These are phyloP conservation scores for Acromyrmex echinatior DNA, from an alignment of 1,140 invertebrate species.

Conservation along the genomic window DNA sequence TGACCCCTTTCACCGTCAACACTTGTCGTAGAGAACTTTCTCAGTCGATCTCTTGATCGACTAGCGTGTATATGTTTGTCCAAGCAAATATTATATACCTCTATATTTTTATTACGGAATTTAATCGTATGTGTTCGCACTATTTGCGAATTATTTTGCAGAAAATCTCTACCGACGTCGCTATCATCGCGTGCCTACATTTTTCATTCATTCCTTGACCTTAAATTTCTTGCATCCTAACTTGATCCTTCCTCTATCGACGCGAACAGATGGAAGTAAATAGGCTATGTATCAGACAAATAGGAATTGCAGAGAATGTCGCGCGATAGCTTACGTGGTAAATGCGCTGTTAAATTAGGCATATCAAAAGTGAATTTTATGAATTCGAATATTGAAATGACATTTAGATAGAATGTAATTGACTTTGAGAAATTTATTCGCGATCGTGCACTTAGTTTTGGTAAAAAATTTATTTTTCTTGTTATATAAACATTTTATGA, in stretches of 20 bases:
- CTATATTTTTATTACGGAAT: conserved; percentile 15
- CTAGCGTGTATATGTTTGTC: not conserved
- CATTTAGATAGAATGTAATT: not conserved
- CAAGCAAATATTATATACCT: not conserved
- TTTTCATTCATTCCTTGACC: conserved; percentile 6
- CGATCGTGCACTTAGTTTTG: not conserved
- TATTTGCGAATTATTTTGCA: not conserved
- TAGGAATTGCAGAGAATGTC: not conserved
- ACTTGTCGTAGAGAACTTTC: not conserved
- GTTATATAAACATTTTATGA: not conserved
- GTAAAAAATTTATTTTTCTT: not conserved
- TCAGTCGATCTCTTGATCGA: not conserved
- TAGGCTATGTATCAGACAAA: conserved; percentile 34
- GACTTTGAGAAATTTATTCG: not conserved
- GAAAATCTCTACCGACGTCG: not conserved
- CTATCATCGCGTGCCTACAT: not conserved
- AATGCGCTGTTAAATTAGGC: conserved; percentile 52
- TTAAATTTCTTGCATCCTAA: conserved; percentile 26
- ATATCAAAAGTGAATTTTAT: conserved; percentile 36
- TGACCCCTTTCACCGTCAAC: conserved; percentile 9
- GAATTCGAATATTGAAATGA: not conserved
- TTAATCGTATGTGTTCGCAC: not conserved
- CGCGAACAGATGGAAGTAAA: conserved; percentile 30
- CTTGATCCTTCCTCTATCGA: conserved; percentile 8
- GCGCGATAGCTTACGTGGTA: not conserved